Percentiles rank a stretch among this genome's conserved stretches.
Conservation (phyloP, 2,888 invertebrate genomes). For the Agriopis leucophaearia region DNA sequence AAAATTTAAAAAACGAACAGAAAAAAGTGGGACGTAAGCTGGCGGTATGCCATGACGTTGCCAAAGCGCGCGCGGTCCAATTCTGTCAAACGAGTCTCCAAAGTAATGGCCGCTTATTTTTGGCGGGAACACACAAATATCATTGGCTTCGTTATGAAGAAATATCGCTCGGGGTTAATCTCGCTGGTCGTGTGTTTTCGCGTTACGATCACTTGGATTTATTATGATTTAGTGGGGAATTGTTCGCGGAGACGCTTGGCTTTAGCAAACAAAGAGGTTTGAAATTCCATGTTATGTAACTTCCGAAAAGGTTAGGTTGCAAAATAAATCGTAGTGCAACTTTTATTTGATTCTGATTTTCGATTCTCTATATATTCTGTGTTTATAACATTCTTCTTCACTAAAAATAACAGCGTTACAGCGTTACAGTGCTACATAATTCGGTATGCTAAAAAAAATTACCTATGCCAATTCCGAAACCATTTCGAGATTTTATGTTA, state of each 20-base stretch:
- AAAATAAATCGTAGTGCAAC: neutral
- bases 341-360: conserved; percentile 1
- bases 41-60: conserved; percentile 53
- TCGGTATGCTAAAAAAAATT: too few relatives aligned
- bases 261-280: conserved; percentile 16
- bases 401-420: too few relatives aligned
- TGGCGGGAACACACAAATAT: conserved; percentile 75
- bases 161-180: conserved; percentile 60
- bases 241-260: conserved; percentile 13
- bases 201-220: conserved; percentile 53
- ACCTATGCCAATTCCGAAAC: too few relatives aligned
- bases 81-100: conserved; percentile 76
- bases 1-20: conserved; percentile 38
- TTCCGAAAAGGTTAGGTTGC: neutral
- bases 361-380: neutral
- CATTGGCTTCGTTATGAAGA: conserved; percentile 67
- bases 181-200: conserved; percentile 54
- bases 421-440: too few relatives aligned
- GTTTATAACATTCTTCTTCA: too few relatives aligned
- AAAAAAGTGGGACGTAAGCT: conserved; percentile 50
- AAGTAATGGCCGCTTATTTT: conserved; percentile 80
- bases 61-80: conserved; percentile 73
- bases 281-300: conserved; percentile 9
- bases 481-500: too few relatives aligned
- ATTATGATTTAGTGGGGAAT: conserved; percentile 43